Percentiles rank a stretch among this genome's conserved stretches.
These are phyloP conservation scores for Dasysyrphus tricinctus DNA, from an alignment of 2,888 invertebrate species.

Conservation along the genomic window DNA sequence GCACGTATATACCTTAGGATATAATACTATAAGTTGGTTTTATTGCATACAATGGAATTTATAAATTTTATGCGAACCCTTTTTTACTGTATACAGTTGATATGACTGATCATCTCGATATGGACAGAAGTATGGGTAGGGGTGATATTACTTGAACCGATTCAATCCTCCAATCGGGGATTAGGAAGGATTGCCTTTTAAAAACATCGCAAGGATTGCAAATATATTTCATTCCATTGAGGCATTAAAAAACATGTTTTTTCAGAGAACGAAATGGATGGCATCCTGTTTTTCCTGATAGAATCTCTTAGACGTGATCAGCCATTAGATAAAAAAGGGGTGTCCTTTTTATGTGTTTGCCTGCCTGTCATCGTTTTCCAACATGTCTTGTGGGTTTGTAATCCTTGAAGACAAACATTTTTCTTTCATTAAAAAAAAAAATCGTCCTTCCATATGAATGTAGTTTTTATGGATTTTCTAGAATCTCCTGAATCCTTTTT, in stretches of 20 bases:
- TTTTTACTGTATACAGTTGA: slow-evolving; percentile 24
- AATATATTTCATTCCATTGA: slow-evolving; percentile 34
- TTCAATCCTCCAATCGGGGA: slow-evolving; percentile 69
- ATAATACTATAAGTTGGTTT: slow-evolving; percentile 10
- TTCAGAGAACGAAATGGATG: slow-evolving; percentile 38
- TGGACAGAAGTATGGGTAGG: slow-evolving; percentile 28
- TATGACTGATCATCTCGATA: slow-evolving; percentile 62
- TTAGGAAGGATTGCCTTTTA: slow-evolving; percentile 36
- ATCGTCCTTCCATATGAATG: slow-evolving; percentile 23
- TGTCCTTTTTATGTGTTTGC: slow-evolving; percentile 53
- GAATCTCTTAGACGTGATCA: slow-evolving; percentile 48
- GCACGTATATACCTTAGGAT: slow-evolving; percentile 49
- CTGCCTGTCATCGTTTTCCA: slow-evolving; percentile 48
- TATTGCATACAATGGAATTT: slow-evolving; percentile 36
- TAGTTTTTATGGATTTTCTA: background rate
- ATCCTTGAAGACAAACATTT: slow-evolving; percentile 48
- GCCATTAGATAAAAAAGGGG: slow-evolving; percentile 56
- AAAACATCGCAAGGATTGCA: slow-evolving; percentile 52
- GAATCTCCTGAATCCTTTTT: slow-evolving; percentile 14
- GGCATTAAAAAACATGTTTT: slow-evolving; percentile 58
- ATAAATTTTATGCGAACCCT: slow-evolving; percentile 57
- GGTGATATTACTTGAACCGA: slow-evolving; percentile 68
- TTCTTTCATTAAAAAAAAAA: slow-evolving; percentile 35
- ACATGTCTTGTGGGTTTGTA: slow-evolving; percentile 72
- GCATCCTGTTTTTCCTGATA: slow-evolving; percentile 62